Evolutionary conservation across 2,797 vertebrate species (phyloP), one percentile per base, ranked within the genome.

Genomic region (Sebastes baramenuke): DNA sequence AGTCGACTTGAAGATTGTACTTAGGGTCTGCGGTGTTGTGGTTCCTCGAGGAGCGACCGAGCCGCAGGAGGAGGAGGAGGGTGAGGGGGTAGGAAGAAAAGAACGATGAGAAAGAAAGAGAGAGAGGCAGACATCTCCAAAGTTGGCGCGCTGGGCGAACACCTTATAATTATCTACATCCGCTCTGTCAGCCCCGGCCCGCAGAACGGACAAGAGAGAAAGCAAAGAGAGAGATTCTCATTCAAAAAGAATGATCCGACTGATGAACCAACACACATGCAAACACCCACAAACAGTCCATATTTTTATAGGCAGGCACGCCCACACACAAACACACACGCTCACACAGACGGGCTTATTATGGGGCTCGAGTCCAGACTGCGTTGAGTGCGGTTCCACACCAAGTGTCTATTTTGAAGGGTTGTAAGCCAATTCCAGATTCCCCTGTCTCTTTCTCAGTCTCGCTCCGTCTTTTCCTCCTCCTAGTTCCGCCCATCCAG

Each of bases 141-240:
- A 93, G 93, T 91, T 90, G 92, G 87, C 81, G 82, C 61, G 38
- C 80, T 84, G 80, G 80, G 84, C 68, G 84, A 91, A 88, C 93
- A 94, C 92, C 94, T 93, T 95, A 86, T 96, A 95, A 96, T 96
- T 95, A 96, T 94, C 92, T 87, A 93, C 94, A 95, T 95, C 95
- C 93, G 88, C 88, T 91, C 90, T 89, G 92, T 90, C 84, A 90
- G 90, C 78, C 86, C 54, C 60, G 77, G 79, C 84, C 88, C 83
- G 64, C 82, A 79, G 84, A 62, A 85, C 8, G 79, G 88, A 92
- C 87, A 64, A 68, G 82, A 54, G 54, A 69, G 56, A 56, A 58
- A 72, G 77, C 14, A 16, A 1, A 67, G 61, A 73, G 58, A 56
- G 27, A 46, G 42, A 85, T 58, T 70, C 79, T 88, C 77, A 72